Evolutionary conservation across 1,140 invertebrate genomes (phyloP).

Genomic region (Sycobia sp.): DNA sequence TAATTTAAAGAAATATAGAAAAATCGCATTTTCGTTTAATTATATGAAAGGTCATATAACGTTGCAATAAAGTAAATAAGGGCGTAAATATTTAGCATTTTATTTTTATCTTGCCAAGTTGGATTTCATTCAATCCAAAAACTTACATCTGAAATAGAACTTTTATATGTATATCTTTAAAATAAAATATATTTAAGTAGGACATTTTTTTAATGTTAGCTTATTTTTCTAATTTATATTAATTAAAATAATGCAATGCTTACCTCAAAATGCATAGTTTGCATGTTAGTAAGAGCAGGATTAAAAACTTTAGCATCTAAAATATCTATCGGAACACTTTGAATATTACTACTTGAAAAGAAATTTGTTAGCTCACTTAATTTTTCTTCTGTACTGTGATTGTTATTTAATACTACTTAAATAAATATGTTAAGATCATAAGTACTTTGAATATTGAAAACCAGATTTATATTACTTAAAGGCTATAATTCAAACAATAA

Average conservation of each 20-base stretch:
- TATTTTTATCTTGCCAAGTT: no score
- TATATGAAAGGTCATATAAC: no score
- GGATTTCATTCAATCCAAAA: no score
- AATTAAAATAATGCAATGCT: not conserved
- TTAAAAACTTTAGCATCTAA: conserved; percentile 44
- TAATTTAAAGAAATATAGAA: no score
- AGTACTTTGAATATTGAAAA: not conserved
- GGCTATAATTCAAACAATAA: not conserved
- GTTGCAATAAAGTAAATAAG: no score
- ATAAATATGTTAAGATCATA: not conserved
- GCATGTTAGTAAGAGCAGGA: conserved; percentile 39
- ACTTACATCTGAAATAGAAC: not conserved
- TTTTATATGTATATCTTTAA: not conserved
- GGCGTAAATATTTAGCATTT: no score
- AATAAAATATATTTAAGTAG: no score
- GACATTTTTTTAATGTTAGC: no score
- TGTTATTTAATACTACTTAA: conserved; percentile 32
- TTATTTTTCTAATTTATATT: no score
- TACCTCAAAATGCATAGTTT: conserved; percentile 46
- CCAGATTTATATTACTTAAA: not conserved
- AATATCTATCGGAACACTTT: conserved; percentile 9
- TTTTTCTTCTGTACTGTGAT: conserved; percentile 5
- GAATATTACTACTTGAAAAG: conserved; percentile 4
- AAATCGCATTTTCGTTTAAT: no score
- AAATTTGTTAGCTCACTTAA: conserved; percentile 19